Evolutionary conservation across 2,888 invertebrate species (phyloP), one percentile per base, ranked within the genome.

Genomic region (Helicoverpa assulta): DNA sequence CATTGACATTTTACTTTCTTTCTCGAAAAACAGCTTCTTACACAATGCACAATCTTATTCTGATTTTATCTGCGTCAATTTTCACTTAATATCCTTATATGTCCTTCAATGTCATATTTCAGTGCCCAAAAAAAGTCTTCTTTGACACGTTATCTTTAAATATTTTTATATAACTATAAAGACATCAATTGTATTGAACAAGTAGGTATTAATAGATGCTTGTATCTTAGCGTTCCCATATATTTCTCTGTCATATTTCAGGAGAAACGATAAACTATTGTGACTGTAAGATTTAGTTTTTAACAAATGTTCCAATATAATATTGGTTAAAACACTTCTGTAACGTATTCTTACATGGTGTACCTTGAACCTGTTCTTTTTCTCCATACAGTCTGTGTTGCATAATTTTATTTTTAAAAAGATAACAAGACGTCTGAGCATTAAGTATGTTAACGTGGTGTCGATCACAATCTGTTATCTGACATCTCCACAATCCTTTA

Each of bases 401-500:
- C 21, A 62, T 65, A 64, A 57, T 57, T 64, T 72, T 12, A 19
- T n/a, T 16, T 56, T 3, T 7, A 43, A 21, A 16, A 2, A 52
- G 16, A 37, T 53, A 64, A 19, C 5, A 2, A 29, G 0, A 16
- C 14, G 19, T 7, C 18, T 16, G 50, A 47, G 37, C 3, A 14
- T 69, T 52, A 53, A 73, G 55, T 67, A 75, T 75, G 66, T 57
- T 65, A 73, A 67, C 52, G 12, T 51, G 18, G 63, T 53, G 62
- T 29, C 52, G 70, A 62, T 69, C 29, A 53, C 61, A 54, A 74
- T 74, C 76, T 50, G 53, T 67, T 77, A 79, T 71, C 82, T 56
- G 29, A 65, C 67, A 69, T 70, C 70, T 62, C 57, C 43, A 54
- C 68, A 67, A 67, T 59, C 61, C 51, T 47, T 54, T 58, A 60